These are phyloP conservation scores for Ceyx cyanopectus DNA, from an alignment of 2,113 vertebrate species.

Conservation along the genomic window DNA sequence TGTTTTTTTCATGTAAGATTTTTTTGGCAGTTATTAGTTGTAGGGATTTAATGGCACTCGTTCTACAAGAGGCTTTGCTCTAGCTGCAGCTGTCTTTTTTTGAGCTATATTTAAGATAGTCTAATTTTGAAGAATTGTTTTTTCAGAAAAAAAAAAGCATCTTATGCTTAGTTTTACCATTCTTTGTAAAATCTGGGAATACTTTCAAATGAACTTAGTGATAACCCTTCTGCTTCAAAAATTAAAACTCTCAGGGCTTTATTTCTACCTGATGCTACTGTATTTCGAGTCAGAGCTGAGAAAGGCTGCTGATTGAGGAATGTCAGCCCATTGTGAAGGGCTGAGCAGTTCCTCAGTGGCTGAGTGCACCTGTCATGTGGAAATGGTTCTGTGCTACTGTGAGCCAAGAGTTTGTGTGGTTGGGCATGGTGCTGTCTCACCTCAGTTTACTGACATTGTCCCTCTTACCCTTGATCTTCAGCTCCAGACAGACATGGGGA, in stretches of 20 bases:
- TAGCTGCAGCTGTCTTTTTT: background rate
- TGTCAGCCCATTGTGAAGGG: background rate
- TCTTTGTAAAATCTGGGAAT: slow-evolving; percentile 12
- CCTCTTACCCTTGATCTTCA: background rate
- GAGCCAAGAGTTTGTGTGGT: background rate
- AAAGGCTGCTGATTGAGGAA: background rate
- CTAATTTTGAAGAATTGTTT: background rate
- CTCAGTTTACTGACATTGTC: background rate
- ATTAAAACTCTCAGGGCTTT: background rate
- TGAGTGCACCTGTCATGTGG: background rate
- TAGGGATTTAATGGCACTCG: background rate
- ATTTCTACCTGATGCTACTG: background rate
- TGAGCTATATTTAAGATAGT: background rate
- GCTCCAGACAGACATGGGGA: background rate
- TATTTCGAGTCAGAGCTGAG: background rate
- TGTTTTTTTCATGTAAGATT: background rate
- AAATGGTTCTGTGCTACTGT: background rate
- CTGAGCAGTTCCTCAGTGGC: background rate
- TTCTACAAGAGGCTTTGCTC: background rate
- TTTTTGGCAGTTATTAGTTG: background rate
- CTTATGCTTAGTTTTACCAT: background rate
- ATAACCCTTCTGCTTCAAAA: background rate
- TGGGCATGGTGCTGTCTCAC: background rate
- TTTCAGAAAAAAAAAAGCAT: background rate
- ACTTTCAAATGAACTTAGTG: background rate